Base-by-base conservation (phyloP, 2,113 vertebrate genomes). In the Tricholaema leucomelas region DNA sequence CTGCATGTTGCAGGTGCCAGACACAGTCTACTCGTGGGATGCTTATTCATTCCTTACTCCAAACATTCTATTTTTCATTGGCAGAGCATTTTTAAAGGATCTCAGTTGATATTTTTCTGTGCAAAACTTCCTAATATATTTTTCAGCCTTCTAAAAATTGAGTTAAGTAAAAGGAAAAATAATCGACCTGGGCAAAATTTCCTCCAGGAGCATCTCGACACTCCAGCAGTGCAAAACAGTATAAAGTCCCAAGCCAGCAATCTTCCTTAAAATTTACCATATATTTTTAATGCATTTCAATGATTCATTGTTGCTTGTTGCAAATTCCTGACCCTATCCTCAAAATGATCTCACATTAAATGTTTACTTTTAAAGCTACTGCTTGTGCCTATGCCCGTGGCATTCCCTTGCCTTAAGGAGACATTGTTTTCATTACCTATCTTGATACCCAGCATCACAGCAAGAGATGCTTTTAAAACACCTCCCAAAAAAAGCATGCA, bases 351-450 rank as follows among this genome's bases (percentile, higher is more conserved):
- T 71, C 33, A 28, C 59, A 90, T 9, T 55, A 85, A 69, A 55
- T 28, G 70, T 46, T 58, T 40, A 58, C 10, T 66, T 90, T 70
- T 80, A 54, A 66, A 59, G 28, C 5, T 60, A 27, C 19, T 70
- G n/a, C 35, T 12, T 52, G 1, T 15, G 15, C 46, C 15, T 65
- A 38, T 65, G 46, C 46, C 46, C 33, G 33, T 33, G 17, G 42
- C 24, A 35, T 71, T 55, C 2, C 8, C 2, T 12, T 20, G 9
- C 15, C 1, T 1, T 21, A 44, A n/a, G 12, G 59, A 8, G 5
- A 52, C 2, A 2, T 5, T 1, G 0, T 0, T 65, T 90, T 74
- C 3, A 2, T 61, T 77, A 83, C 61, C 60, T 56, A 74, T 15
- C 12, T 56, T 52, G 14, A 46, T 42, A 48, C 4, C 8, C 31